Evolutionary conservation across 2,888 invertebrate species (phyloP), one percentile per base, ranked within the genome.

Genomic region (Ormyrus nitidulus): DNA sequence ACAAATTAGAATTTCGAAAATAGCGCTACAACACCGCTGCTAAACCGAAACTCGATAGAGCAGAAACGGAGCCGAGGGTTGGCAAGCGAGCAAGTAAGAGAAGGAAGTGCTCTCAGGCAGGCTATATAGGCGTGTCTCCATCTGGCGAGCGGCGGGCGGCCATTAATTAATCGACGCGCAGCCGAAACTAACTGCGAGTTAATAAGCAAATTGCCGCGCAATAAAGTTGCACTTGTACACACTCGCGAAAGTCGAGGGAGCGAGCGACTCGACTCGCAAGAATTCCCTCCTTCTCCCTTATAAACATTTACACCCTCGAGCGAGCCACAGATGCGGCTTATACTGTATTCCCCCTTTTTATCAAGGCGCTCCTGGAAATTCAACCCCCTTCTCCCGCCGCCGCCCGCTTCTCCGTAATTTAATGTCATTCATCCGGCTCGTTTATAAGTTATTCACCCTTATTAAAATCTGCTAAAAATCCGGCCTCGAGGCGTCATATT

Each of bases 141-240:
- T 88, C 88, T 88, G 87, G 87, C 86, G 86, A 86, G 66, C 77
- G 46, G 13, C 69, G 69, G 74, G 70, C 73, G 65, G n/a, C 61
- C 69, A 75, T 82, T 82, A 82, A 80, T 82, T 82, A 82, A 82
- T 82, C 73, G 82, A 70, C 80, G 65, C 87, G 85, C 86, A 88
- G 87, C 87, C 88, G 88, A 89, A 87, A 87, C 90, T 90, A 90
- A 90, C 89, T 89, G 89, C 89, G 87, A 90, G 89, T 90, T 90
- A 90, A 90, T 90, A 90, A 90, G 90, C 90, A 90, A 90, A 90
- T 90, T 90, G 90, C 88, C 86, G 86, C 86, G 90, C 89, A 88
- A 90, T 90, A 90, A 84, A 80, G 64, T 81, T 80, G 62, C 59
- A 13, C 77, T 46, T 72, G 58, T 44, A 70, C 71, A 44, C 71